Evolutionary conservation across 2,797 vertebrate species (phyloP).

Genomic region (Pterois miles): DNA sequence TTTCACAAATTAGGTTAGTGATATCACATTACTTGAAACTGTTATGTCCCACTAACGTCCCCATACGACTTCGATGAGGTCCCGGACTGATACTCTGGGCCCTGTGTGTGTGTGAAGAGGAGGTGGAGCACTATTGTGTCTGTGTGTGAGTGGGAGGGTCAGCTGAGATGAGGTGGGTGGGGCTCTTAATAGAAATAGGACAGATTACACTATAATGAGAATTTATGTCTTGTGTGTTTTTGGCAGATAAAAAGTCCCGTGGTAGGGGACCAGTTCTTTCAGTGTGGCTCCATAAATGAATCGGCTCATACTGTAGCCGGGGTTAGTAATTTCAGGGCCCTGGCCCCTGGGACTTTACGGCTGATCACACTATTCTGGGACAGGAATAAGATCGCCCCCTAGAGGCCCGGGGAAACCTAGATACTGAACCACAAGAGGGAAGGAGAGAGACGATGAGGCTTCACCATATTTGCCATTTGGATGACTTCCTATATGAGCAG

Average conservation of each 20-base stretch:
- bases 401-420: slow-evolving; percentile 65
- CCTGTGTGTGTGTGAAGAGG: slow-evolving; percentile 17
- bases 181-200: slow-evolving; percentile 51
- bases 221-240: slow-evolving; percentile 59
- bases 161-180: slow-evolving; percentile 36
- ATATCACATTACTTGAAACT: slow-evolving; percentile 10
- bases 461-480: slow-evolving; percentile 33
- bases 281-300: slow-evolving; percentile 43
- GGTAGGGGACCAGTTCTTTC: slow-evolving; percentile 25
- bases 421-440: slow-evolving; percentile 31
- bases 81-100: background rate
- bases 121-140: slow-evolving; percentile 14
- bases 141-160: slow-evolving; percentile 34
- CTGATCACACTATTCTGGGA: slow-evolving; percentile 63
- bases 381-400: slow-evolving; percentile 66
- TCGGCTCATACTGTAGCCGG: slow-evolving; percentile 36
- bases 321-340: slow-evolving; percentile 59
- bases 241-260: slow-evolving; percentile 56
- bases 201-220: slow-evolving; percentile 46
- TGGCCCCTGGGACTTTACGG: slow-evolving; percentile 45
- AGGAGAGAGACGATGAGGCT: slow-evolving; percentile 1
- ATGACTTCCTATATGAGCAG: slow-evolving; percentile 29
- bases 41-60: background rate
- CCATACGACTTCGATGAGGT: background rate
- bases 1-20: slow-evolving; percentile 28